Evolutionary conservation across 2,797 vertebrate genomes (phyloP).

Genomic region (Mormyrus hasselquistii): DNA sequence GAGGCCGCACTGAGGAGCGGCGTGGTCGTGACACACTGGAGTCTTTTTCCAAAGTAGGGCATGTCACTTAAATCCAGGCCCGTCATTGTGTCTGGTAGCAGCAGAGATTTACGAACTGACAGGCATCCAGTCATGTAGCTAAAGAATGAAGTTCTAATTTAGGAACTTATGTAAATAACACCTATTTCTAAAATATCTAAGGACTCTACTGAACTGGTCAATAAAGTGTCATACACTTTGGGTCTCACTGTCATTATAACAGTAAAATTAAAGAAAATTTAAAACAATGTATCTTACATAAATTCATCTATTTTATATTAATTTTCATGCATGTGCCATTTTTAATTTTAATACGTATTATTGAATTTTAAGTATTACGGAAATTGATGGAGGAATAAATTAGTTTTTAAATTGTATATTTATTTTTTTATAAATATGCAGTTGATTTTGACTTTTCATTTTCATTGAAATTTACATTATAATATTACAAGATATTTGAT

Average conservation of each 20-base stretch:
- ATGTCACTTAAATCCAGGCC: neutral
- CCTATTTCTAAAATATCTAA: neutral
- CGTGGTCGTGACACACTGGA: neutral
- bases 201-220: neutral
- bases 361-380: neutral
- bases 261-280: neutral
- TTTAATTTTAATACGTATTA: neutral
- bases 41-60: neutral
- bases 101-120: neutral
- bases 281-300: neutral
- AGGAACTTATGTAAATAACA: neutral
- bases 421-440: neutral
- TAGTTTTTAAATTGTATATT: neutral
- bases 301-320: neutral
- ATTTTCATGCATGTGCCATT: neutral
- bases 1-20: neutral
- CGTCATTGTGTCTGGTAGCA: neutral
- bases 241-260: neutral
- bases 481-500: neutral
- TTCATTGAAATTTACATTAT: neutral
- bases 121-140: neutral
- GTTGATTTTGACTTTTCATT: neutral
- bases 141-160: neutral
- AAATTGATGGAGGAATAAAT: neutral
- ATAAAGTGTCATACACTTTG: neutral